Percentiles rank a stretch among this genome's conserved stretches.
Evolutionary conservation across 2,113 vertebrate genomes (phyloP).

Genomic region (Crypturellus undulatus): DNA sequence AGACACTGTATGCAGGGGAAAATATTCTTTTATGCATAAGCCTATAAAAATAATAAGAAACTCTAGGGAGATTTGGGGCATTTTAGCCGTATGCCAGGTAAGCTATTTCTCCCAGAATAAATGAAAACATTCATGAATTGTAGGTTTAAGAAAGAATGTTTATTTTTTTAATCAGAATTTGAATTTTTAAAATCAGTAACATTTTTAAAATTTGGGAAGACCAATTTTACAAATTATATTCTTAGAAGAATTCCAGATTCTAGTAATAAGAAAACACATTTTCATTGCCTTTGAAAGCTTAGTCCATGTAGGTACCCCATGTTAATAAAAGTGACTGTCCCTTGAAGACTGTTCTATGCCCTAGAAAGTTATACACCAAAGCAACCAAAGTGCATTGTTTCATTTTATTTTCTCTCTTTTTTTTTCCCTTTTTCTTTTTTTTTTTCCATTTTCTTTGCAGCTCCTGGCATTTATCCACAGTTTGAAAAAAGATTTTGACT

Average conservation of each 20-base stretch:
- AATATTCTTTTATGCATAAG: not conserved
- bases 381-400: not conserved
- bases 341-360: not conserved
- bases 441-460: not conserved
- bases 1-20: not conserved
- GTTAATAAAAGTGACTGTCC: slow-evolving; percentile 35
- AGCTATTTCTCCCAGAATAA: slow-evolving; percentile 22
- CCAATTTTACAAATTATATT: slow-evolving; percentile 41
- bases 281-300: slow-evolving; percentile 49
- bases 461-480: not conserved
- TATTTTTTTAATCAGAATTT: slow-evolving; percentile 2
- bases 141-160: not conserved
- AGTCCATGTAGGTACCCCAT: not conserved
- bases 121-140: slow-evolving; percentile 1
- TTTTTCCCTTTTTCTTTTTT: not conserved
- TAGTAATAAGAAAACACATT: slow-evolving; percentile 24
- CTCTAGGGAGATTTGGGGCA: not conserved
- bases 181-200: slow-evolving; percentile 22
- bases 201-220: slow-evolving; percentile 51
- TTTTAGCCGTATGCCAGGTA: not conserved
- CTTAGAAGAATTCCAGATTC: not conserved
- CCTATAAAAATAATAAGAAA: not conserved
- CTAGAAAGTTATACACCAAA: not conserved
- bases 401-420: not conserved
- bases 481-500: not conserved